Evolutionary conservation across 2,797 vertebrate genomes (phyloP).

Genomic region (Myripristis murdjan): DNA sequence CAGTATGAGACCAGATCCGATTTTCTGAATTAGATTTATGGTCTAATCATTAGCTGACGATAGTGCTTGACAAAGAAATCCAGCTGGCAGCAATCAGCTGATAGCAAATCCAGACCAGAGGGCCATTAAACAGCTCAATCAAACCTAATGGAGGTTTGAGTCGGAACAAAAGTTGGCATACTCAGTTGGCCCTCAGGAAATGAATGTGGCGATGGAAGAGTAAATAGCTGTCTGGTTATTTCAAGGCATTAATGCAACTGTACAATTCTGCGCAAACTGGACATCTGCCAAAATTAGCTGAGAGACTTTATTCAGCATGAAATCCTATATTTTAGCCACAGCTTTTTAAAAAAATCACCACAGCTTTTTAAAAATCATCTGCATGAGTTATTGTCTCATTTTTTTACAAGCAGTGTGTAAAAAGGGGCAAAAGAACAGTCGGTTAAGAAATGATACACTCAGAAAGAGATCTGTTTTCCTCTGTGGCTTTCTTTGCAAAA

Average conservation of each 20-base stretch:
- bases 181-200: constrained; percentile 63
- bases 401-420: constrained; percentile 58
- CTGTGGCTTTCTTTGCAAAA: constrained; percentile 73
- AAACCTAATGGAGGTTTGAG: constrained; percentile 70
- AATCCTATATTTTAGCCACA: constrained; percentile 55
- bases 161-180: constrained; percentile 68
- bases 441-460: constrained; percentile 79
- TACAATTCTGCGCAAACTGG: constrained; percentile 51
- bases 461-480: constrained; percentile 79
- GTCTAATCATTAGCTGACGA: constrained; percentile 65
- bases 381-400: constrained; percentile 64
- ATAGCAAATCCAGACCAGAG: constrained; percentile 79
- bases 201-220: constrained; percentile 58
- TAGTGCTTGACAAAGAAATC: constrained; percentile 44
- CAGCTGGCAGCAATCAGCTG: constrained; percentile 83
- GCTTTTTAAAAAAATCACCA: too few species aligned
- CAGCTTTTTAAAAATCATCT: constrained; percentile 62
- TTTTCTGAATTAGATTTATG: constrained; percentile 57
- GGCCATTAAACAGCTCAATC: constrained; percentile 79
- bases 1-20: constrained; percentile 44
- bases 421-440: constrained; percentile 60
- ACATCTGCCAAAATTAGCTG: constrained; percentile 61
- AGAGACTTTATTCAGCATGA: constrained; percentile 51
- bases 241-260: constrained; percentile 61
- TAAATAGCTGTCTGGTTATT: constrained; percentile 77